Conservation (phyloP, 2,113 vertebrate species). For the Dermatemys mawii region DNA sequence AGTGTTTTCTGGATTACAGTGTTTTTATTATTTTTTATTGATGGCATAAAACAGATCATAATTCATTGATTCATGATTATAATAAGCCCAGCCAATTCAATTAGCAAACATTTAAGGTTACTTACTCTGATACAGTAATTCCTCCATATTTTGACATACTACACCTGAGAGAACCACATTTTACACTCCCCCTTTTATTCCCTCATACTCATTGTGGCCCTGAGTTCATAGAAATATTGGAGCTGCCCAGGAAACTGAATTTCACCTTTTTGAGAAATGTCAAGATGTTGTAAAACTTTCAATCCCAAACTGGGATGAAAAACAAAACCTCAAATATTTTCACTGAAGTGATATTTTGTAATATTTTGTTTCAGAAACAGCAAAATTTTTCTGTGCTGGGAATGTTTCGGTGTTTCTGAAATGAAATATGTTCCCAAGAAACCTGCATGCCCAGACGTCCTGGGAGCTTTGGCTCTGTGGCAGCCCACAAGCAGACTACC, state of each 20-base stretch:
- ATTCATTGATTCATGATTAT: not conserved
- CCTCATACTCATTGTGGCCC: not conserved
- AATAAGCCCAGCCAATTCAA: not conserved
- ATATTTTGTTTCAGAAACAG: not conserved
- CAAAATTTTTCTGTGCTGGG: not conserved
- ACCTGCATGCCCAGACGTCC: not conserved
- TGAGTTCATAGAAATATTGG: not conserved
- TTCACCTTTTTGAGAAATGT: not conserved
- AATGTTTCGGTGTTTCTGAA: not conserved
- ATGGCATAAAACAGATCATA: not conserved
- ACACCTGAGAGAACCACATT: not conserved
- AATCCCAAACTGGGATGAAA: too few relatives aligned
- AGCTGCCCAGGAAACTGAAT: not conserved
- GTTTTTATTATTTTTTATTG: not conserved
- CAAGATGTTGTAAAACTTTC: not conserved
- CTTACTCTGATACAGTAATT: not conserved
- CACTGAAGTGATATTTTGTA: not conserved
- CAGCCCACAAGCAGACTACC: not conserved
- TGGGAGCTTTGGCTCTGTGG: not conserved
- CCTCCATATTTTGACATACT: not conserved
- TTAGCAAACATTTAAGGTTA: not conserved
- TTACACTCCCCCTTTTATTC: not conserved
- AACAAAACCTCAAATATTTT: too few relatives aligned
- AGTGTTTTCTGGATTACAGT: rapidly evolving
- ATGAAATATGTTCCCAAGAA: too few relatives aligned